These are phyloP conservation scores for Drosophila macrospina DNA, from an alignment of 2,888 invertebrate species.

Conservation along the genomic window DNA sequence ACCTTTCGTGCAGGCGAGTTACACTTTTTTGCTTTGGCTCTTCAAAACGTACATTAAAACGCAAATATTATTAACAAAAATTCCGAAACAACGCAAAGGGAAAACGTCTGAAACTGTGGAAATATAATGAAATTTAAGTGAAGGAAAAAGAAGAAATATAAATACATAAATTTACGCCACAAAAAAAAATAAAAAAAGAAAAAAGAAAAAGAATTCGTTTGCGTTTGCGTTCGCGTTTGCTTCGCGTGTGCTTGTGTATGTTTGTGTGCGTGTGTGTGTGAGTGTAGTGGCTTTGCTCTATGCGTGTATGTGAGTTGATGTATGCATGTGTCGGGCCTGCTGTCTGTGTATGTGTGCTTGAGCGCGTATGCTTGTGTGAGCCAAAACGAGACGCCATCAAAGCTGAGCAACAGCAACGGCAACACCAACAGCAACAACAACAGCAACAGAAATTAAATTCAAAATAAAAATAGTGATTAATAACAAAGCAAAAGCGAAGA, in stretches of 20 bases:
- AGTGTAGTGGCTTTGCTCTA: slow-evolving; percentile 8
- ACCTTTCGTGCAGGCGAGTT: slow-evolving; percentile 76
- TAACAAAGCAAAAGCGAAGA: slow-evolving; percentile 62
- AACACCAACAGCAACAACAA: slow-evolving; percentile 27
- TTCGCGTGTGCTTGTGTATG: slow-evolving; percentile 47
- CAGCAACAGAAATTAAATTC: slow-evolving; percentile 67
- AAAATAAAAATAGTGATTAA: slow-evolving; percentile 80
- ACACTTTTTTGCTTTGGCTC: slow-evolving; percentile 57
- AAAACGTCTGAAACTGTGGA: slow-evolving; percentile 7
- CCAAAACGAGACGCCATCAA: slow-evolving; percentile 76
- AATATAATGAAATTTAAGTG: slow-evolving; percentile 41
- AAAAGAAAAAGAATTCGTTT: slow-evolving; percentile 61
- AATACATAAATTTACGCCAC: slow-evolving; percentile 1
- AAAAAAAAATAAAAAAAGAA: slow-evolving; percentile 37
- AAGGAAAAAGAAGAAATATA: slow-evolving; percentile 8
- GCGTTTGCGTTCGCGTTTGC: slow-evolving; percentile 60
- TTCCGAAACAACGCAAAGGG: slow-evolving; percentile 7
- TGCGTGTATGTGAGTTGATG: slow-evolving; percentile 4
- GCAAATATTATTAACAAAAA: slow-evolving; percentile 27
- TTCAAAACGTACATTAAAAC: slow-evolving; percentile 18
- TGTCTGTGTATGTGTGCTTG: slow-evolving; percentile 22
- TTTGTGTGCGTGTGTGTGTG: slow-evolving; percentile 19
- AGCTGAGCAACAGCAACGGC: slow-evolving; percentile 40
- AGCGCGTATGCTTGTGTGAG: slow-evolving; percentile 50
- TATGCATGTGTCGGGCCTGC: slow-evolving; percentile 3